Base-by-base conservation (phyloP, 2,113 vertebrate genomes). In the Cavia aperea region DNA sequence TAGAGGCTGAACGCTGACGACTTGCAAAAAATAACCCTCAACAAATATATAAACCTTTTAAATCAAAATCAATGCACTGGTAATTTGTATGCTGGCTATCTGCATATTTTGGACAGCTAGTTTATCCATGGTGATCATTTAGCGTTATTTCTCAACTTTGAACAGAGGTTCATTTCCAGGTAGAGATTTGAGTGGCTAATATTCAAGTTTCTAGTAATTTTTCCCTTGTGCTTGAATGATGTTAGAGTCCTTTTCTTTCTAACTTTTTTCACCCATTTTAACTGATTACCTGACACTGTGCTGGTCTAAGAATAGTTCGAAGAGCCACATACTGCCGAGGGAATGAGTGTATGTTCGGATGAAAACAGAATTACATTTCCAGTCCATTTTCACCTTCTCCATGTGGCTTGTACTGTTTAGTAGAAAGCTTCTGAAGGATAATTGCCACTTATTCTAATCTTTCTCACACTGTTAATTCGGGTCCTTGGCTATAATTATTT, bases 331-430 rank as follows among this genome's bases (percentile, higher is more conserved):
- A 77, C 5, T 70, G 39, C 65, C 66, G 86, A 0, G 4, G 56
- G 90, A 90, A 72, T 23, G 81, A 91, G 73, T 60, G 26, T 66
- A 33, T 84, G 89, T 81, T 93, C 23, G 10, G 63, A 58, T 62
- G 70, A 87, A 95, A 93, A 54, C 0, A 2, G 87, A 56, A 39
- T 79, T n/a, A 15, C 26, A n/a, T 93, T 39, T 31, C 72, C 29
- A 56, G 83, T 93, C 92, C 94, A 91, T 95, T 93, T 94, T 93
- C 92, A 94, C 85, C 85, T 88, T 21, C 89, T 62, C 86, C 43
- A 36, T 83, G 62, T 82, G 89, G 89, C 91, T 95, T 43, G 49
- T 89, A 24, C 56, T 83, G 39, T 49, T 65, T 24, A 9, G 39
- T 56, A 75, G 72, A 89, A 88, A 93, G 65, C 46, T 43, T 51